A percentile compares a stretch with the other conserved stretches of the same genome.
phyloP scores from a whole-genome alignment of 2,113 vertebrate species.

The Plotosus lineatus region DNA sequence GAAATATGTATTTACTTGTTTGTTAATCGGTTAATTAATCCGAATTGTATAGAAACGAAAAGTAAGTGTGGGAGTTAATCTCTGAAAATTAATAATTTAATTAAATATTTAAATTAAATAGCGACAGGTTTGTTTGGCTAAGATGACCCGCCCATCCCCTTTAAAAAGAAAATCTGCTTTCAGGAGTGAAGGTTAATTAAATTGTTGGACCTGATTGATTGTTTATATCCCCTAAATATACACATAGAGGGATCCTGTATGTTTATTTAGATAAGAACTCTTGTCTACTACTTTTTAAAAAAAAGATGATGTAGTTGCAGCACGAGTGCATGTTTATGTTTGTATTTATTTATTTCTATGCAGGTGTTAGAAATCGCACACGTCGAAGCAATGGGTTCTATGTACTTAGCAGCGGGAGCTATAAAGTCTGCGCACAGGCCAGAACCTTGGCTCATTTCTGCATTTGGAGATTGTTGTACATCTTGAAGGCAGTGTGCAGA shows the following conservation, averaged over 20 bases:
- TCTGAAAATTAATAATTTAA: not conserved
- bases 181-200: not conserved
- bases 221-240: no score
- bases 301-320: no score
- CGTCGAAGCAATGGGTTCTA: not conserved
- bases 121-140: not conserved
- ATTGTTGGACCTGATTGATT: no score
- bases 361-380: not conserved
- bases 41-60: not conserved
- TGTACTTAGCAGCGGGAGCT: not conserved
- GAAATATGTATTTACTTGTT: not conserved
- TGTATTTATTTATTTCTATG: not conserved
- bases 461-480: not conserved
- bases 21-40: not conserved
- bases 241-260: not conserved
- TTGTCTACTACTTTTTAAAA: no score
- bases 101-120: not conserved
- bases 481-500: conserved; percentile 8
- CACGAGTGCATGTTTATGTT: not conserved
- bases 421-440: not conserved
- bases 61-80: not conserved
- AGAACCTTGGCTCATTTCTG: not conserved
- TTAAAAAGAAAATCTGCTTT: not conserved
- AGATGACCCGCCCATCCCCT: no score
- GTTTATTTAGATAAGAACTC: not conserved